A percentile compares a stretch with the other conserved stretches of the same genome.
These are phyloP conservation scores for Myotis vivesi DNA, from an alignment of 2,797 vertebrate species.

Conservation along the genomic window DNA sequence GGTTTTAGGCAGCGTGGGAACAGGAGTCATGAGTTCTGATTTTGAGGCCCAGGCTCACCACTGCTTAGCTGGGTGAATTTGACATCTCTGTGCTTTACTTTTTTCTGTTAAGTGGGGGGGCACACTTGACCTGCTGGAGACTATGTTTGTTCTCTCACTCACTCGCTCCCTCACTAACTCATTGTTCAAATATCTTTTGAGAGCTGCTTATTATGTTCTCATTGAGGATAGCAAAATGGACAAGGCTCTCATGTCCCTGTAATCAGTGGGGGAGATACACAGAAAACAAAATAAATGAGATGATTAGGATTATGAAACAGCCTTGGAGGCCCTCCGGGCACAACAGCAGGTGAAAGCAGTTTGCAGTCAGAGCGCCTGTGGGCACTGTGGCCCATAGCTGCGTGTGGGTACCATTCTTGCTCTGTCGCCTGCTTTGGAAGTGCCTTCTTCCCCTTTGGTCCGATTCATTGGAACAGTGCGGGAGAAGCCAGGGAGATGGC, in stretches of 20 bases:
- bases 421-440: background rate
- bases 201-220: background rate
- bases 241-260: background rate
- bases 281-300: background rate
- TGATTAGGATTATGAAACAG: background rate
- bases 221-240: background rate
- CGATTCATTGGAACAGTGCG: background rate
- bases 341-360: background rate
- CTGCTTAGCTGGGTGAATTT: background rate
- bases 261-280: background rate
- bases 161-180: background rate
- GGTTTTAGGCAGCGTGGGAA: background rate
- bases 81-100: background rate
- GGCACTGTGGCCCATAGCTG: background rate
- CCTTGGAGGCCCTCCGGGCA: background rate
- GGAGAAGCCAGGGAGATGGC: background rate
- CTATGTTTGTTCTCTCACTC: background rate
- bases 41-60: background rate
- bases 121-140: background rate
- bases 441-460: background rate
- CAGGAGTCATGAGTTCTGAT: background rate
- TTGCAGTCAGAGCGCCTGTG: background rate
- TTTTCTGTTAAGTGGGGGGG: background rate
- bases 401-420: background rate
- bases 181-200: background rate